A percentile compares a stretch with the other conserved stretches of the same genome.
Evolutionary conservation across 2,113 vertebrate species (phyloP).

Genomic region (mouse (Mus musculus)): DNA sequence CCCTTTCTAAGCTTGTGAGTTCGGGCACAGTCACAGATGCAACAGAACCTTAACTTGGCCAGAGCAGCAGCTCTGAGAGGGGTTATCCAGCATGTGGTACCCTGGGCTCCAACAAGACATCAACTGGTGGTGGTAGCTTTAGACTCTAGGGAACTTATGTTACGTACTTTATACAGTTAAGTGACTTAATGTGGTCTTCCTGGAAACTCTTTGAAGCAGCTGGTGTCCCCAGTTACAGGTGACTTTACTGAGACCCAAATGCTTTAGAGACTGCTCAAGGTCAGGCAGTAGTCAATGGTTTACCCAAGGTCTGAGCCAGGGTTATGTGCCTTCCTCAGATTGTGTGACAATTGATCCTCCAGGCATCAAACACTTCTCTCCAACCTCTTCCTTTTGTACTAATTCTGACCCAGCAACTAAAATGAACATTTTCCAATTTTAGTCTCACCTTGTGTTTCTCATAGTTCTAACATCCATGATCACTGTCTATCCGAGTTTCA

Average conservation of each 20-base stretch:
- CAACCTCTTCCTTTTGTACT: not conserved
- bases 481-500: fast-evolving
- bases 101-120: fast-evolving
- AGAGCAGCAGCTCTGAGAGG: no score
- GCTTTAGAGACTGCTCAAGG: fast-evolving
- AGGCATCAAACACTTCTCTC: not conserved
- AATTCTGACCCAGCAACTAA: not conserved
- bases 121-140: not conserved
- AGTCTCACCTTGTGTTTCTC: not conserved
- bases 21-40: not conserved
- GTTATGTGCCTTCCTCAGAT: fast-evolving
- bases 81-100: fast-evolving
- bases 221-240: fast-evolving
- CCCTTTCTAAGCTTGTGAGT: not conserved
- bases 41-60: not conserved
- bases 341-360: fast-evolving
- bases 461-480: not conserved
- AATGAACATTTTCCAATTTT: not conserved
- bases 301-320: fast-evolving
- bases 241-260: fast-evolving
- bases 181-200: fast-evolving
- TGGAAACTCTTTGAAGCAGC: not conserved
- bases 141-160: fast-evolving
- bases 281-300: not conserved
- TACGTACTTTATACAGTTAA: fast-evolving